Conservation (phyloP, 1,140 invertebrate species). For the Magallana angulata region DNA sequence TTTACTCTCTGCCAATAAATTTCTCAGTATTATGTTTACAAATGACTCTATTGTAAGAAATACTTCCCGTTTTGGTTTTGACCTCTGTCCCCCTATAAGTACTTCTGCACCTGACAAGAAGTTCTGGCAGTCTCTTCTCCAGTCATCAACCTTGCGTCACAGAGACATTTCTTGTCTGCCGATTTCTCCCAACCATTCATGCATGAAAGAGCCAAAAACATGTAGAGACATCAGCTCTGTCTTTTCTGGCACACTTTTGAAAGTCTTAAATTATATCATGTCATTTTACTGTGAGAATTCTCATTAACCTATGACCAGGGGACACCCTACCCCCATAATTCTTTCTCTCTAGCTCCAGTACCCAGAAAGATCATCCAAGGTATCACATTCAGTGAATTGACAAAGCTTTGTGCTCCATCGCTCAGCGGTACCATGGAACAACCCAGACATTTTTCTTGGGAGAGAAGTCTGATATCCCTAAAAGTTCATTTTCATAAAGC, state of each 20-base stretch:
- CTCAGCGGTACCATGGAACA: slow-evolving; percentile 39
- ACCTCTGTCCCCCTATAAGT: neutral
- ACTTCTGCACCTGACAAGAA: slow-evolving; percentile 10
- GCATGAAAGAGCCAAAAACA: slow-evolving; percentile 26
- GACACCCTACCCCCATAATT: slow-evolving; percentile 22
- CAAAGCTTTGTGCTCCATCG: slow-evolving; percentile 46
- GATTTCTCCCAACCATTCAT: neutral
- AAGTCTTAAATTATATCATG: slow-evolving; percentile 40
- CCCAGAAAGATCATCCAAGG: slow-evolving; percentile 33
- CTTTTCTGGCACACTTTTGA: slow-evolving; percentile 18
- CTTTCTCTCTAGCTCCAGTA: neutral
- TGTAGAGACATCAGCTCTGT: neutral
- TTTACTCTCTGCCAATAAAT: too few relatives aligned
- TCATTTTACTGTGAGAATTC: slow-evolving; percentile 35
- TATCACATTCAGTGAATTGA: slow-evolving; percentile 37
- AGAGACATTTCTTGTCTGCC: slow-evolving; percentile 14
- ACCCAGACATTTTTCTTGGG: slow-evolving; percentile 13
- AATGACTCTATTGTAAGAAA: too few relatives aligned
- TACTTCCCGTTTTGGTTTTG: too few relatives aligned
- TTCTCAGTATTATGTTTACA: too few relatives aligned
- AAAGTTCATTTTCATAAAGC: slow-evolving; percentile 39
- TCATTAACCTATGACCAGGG: slow-evolving; percentile 52
- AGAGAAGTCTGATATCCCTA: slow-evolving; percentile 36
- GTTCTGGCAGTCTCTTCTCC: neutral
- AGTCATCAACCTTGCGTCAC: slow-evolving; percentile 26